Percentiles rank a stretch among this genome's conserved stretches.
These are phyloP conservation scores for Phyllotis vaccarum DNA, from an alignment of 2,797 vertebrate genomes.

Conservation along the genomic window DNA sequence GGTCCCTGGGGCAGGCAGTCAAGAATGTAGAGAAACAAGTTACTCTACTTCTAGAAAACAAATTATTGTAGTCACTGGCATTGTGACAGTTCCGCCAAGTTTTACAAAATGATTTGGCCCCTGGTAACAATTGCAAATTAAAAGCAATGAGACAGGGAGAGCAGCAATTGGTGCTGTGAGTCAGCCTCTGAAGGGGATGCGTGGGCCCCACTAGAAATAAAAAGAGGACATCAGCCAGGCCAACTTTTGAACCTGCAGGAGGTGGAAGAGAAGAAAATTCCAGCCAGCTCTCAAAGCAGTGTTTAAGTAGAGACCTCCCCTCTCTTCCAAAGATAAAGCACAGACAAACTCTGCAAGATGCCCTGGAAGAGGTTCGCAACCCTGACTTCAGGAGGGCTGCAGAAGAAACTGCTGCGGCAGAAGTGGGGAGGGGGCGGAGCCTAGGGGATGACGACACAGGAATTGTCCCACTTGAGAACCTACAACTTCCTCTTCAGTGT, in stretches of 20 bases:
- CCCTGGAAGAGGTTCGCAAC: conserved; percentile 95
- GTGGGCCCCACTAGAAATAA: not conserved
- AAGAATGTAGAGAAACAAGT: not conserved
- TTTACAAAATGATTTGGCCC: not conserved
- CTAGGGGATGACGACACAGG: conserved; percentile 92
- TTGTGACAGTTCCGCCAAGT: not conserved
- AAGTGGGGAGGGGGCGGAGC: too few species aligned
- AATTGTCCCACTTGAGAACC: conserved; percentile 96
- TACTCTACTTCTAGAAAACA: not conserved
- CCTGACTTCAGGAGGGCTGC: conserved; percentile 97
- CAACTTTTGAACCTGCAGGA: conserved; percentile 97
- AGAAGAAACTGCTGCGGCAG: conserved; percentile 91
- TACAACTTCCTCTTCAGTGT: conserved; percentile 96
- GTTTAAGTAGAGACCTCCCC: conserved; percentile 97
- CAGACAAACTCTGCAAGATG: conserved; percentile 98
- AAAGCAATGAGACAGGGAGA: not conserved
- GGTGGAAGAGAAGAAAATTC: conserved; percentile 97
- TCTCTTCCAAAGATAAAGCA: conserved; percentile 99
- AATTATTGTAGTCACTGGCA: not conserved
- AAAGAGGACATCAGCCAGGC: conserved; percentile 94
- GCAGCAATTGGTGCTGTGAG: accelerated
- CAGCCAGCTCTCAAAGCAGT: conserved; percentile 97
- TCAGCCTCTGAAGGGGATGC: not conserved
- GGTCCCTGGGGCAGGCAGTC: not conserved
- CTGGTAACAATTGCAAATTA: not conserved